Conservation (phyloP, 2,797 vertebrate species). For the Amazonetta brasiliensis region DNA sequence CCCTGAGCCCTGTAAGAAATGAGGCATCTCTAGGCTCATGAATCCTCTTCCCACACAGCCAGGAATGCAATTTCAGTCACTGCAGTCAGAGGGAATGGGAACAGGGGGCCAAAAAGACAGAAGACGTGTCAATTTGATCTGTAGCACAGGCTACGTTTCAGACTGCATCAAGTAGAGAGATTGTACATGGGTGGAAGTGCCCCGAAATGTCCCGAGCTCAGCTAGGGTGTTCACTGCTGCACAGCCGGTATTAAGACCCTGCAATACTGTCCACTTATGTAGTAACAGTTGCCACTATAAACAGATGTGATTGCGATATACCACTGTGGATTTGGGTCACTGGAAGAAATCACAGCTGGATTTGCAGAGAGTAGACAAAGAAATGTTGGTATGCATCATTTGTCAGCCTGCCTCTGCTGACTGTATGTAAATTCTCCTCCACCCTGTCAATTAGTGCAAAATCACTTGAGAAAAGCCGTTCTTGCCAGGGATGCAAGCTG, state of each 20-base stretch:
- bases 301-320: neutral
- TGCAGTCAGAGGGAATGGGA: neutral
- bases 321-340: constrained; percentile 47
- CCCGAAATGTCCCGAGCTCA: neutral
- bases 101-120: neutral
- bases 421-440: neutral
- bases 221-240: neutral
- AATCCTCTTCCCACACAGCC: neutral
- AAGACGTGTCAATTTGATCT: neutral
- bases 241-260: neutral
- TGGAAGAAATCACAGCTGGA: constrained; percentile 48
- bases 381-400: neutral
- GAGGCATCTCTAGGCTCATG: neutral
- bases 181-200: neutral
- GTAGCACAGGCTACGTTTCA: neutral
- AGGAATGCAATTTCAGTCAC: neutral
- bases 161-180: neutral
- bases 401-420: neutral
- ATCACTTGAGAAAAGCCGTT: neutral
- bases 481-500: neutral
- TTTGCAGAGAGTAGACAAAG: constrained; percentile 4
- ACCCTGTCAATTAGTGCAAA: neutral
- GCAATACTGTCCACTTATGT: neutral
- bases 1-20: neutral
- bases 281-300: neutral